Base-by-base conservation (phyloP, 2,888 invertebrate genomes). In the Hemicrepidius hirtus region DNA sequence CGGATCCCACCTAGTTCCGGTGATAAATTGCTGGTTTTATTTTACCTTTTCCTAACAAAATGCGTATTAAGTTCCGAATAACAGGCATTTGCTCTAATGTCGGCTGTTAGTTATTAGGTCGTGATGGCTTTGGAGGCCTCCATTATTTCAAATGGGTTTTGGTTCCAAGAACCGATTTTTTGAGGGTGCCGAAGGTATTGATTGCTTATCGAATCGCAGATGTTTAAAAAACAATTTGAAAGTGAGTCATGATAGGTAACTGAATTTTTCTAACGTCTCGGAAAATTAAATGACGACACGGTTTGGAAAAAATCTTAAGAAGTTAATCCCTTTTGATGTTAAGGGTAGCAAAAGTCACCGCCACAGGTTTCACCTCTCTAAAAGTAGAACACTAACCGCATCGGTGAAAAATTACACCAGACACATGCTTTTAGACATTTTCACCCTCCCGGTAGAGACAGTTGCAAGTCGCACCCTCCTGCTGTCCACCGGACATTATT, bases 11-110 rank as follows among this genome's bases (percentile, higher is more conserved):
- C 84, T 78, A 80, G 82, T 84, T 84, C 84, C 84, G 84, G 82
- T 79, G 73, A 78, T 77, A 82, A 84, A 84, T 83, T 83, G 80
- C 77, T 71, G 83, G 84, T 84, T 84, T 84, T 83, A 83, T 80
- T 83, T 84, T 84, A 83, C 83, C 80, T 81, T 80, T 81, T 79
- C 76, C 78, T 75, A 77, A 76, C 78, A 76, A 80, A 80, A 80
- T 71, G 74, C 67, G 70, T 74, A 70, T 73, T 73, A 70, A 66
- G 55, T 40, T 75, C 76, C 73, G 80, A 83, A 83, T 83, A 82
- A 83, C 80, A 83, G 83, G 78, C 80, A 82, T 83, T 81, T 80
- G 65, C 71, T 66, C 28, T 66, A 71, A 71, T 71, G 60, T 65
- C 55, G 65, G 60, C 68, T 68, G 62, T 55, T 64, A 69, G 55